These are phyloP conservation scores for Alcis repandata DNA, from an alignment of 2,888 invertebrate genomes.

Conservation along the genomic window DNA sequence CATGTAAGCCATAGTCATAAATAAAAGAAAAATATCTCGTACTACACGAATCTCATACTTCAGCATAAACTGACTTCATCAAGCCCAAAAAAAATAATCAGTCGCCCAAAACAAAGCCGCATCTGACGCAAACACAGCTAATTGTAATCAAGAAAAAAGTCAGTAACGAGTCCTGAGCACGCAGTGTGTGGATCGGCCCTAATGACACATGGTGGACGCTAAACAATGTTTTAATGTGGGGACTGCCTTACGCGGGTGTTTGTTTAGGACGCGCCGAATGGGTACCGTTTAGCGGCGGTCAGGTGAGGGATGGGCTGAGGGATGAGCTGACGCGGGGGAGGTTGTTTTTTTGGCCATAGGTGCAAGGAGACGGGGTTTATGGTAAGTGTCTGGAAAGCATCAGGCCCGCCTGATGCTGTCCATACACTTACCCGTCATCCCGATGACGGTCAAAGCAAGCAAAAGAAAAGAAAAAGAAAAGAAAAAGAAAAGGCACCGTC, in stretches of 20 bases:
- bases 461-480: too few relatives aligned
- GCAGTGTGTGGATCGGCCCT: slow-evolving; percentile 70
- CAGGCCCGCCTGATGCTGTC: too few relatives aligned
- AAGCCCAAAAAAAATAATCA: slow-evolving; percentile 18
- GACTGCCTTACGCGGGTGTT: slow-evolving; percentile 82
- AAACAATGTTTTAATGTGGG: slow-evolving; percentile 83
- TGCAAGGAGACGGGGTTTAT: too few relatives aligned
- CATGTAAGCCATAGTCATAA: too few relatives aligned
- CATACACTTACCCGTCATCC: too few relatives aligned
- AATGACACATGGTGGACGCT: slow-evolving; percentile 79
- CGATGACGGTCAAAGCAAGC: too few relatives aligned
- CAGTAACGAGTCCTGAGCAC: slow-evolving; percentile 52
- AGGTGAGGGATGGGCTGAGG: slow-evolving; percentile 50
- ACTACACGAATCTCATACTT: background rate
- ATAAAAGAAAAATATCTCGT: too few relatives aligned
- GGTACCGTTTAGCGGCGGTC: slow-evolving; percentile 79
- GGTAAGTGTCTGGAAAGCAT: too few relatives aligned
- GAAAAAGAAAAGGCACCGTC: too few relatives aligned
- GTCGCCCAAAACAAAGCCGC: slow-evolving; percentile 28
- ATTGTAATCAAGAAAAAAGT: slow-evolving; percentile 69
- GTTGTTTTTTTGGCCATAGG: too few relatives aligned
- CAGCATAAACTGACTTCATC: background rate
- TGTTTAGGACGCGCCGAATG: slow-evolving; percentile 84
- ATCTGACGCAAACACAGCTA: slow-evolving; percentile 44
- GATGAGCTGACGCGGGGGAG: slow-evolving; percentile 7